Conservation (phyloP, 2,797 vertebrate species). For the Pseudopleuronectes americanus region DNA sequence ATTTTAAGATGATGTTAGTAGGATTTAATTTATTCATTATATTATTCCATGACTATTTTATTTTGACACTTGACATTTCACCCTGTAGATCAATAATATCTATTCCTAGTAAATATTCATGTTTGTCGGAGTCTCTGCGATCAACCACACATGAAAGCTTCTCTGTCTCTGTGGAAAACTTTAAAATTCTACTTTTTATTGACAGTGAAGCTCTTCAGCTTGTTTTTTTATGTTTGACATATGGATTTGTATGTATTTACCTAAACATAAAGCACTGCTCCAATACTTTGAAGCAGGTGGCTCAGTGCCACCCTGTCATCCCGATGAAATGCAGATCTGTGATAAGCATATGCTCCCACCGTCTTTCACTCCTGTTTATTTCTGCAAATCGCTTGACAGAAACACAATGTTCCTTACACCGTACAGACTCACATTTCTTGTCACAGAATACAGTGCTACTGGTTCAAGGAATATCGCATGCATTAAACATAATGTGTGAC, state of each 20-base stretch:
- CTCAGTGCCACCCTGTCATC: conserved; percentile 65
- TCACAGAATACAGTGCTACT: conserved; percentile 22
- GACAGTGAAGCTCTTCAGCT: conserved; percentile 45
- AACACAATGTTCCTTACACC: conserved; percentile 59
- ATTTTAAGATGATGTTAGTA: not conserved
- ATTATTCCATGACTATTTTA: not conserved
- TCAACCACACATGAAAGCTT: conserved; percentile 10
- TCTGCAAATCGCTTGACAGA: conserved; percentile 65
- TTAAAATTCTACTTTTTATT: conserved; percentile 42
- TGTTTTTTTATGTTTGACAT: conserved; percentile 56
- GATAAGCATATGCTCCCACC: conserved; percentile 67
- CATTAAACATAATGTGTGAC: conserved; percentile 50
- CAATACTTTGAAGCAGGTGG: conserved; percentile 64
- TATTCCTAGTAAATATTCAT: conserved; percentile 14
- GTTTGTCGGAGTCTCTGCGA: conserved; percentile 28
- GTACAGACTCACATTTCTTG: conserved; percentile 36
- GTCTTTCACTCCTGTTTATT: conserved; percentile 65
- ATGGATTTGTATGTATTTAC: conserved; percentile 64
- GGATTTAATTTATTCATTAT: not conserved
- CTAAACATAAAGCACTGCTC: conserved; percentile 52
- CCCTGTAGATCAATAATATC: not conserved
- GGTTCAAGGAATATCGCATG: conserved; percentile 43
- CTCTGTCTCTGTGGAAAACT: conserved; percentile 6
- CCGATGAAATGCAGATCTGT: conserved; percentile 71
- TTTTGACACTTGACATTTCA: not conserved